Evolutionary conservation across 2,797 vertebrate species (phyloP).

Genomic region (Emys orbicularis): DNA sequence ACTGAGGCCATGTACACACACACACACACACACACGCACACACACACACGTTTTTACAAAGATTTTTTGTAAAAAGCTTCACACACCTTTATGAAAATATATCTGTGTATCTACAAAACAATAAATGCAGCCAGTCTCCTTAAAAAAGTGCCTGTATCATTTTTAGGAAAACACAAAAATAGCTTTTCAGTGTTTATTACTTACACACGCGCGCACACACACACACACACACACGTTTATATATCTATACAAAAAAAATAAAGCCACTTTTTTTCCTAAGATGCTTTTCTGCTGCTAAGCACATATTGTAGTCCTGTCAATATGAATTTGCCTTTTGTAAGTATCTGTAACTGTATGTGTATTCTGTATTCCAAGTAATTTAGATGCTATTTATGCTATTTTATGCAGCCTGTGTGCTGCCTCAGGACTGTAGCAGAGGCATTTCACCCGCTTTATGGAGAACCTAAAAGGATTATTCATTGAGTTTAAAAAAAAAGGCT

Average conservation of each 20-base stretch:
- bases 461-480: constrained; percentile 78
- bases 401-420: constrained; percentile 73
- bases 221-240: background rate
- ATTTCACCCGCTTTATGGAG: constrained; percentile 75
- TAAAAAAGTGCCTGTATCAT: constrained; percentile 59
- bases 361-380: constrained; percentile 75
- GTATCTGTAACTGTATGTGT: constrained; percentile 73
- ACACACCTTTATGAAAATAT: constrained; percentile 69
- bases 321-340: constrained; percentile 76
- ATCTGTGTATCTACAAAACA: constrained; percentile 53
- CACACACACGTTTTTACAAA: background rate
- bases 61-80: constrained; percentile 22
- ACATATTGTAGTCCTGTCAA: constrained; percentile 72
- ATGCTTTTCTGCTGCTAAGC: constrained; percentile 74
- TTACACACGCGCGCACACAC: background rate
- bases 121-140: constrained; percentile 70
- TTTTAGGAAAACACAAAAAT: constrained; percentile 51
- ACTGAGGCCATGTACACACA: constrained; percentile 69
- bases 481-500: constrained; percentile 58
- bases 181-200: constrained; percentile 51
- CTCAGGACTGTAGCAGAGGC: constrained; percentile 76
- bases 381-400: constrained; percentile 68
- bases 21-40: too few relatives aligned
- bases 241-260: background rate
- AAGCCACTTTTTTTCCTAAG: constrained; percentile 44